Conservation (phyloP, 2,888 invertebrate genomes). For the Drosophila emarginata region DNA sequence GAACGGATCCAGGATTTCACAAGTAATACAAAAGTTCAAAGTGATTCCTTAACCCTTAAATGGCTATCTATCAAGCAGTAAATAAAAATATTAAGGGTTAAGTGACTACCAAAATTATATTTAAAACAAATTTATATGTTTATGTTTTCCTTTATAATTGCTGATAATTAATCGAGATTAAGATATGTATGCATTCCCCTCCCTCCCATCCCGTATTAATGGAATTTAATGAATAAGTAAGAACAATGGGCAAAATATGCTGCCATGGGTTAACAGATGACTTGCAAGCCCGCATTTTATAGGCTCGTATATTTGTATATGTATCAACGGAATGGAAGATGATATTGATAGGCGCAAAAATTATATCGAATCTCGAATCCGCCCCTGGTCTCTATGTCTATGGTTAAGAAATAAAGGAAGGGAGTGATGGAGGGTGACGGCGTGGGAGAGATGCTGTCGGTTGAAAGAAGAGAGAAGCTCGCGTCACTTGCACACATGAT, state of each 20-base stretch:
- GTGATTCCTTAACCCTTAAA: no score
- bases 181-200: no score
- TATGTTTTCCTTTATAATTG: no score
- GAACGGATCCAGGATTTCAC: neutral
- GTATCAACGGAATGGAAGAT: neutral
- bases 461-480: conserved; percentile 32
- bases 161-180: no score
- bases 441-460: neutral
- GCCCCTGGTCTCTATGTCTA: neutral
- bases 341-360: neutral
- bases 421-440: conserved; percentile 14
- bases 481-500: conserved; percentile 77
- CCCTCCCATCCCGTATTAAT: no score
- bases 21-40: no score
- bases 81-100: no score
- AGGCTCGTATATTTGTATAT: no score
- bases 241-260: neutral
- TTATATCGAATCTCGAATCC: neutral
- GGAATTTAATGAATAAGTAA: no score
- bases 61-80: no score
- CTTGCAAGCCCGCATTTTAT: neutral
- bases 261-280: neutral
- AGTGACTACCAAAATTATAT: no score
- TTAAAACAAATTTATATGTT: no score
- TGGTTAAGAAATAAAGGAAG: neutral